A percentile compares a stretch with the other conserved stretches of the same genome.
phyloP scores from a whole-genome alignment of 2,888 invertebrate species.

The Pachydiplax longipennis region DNA sequence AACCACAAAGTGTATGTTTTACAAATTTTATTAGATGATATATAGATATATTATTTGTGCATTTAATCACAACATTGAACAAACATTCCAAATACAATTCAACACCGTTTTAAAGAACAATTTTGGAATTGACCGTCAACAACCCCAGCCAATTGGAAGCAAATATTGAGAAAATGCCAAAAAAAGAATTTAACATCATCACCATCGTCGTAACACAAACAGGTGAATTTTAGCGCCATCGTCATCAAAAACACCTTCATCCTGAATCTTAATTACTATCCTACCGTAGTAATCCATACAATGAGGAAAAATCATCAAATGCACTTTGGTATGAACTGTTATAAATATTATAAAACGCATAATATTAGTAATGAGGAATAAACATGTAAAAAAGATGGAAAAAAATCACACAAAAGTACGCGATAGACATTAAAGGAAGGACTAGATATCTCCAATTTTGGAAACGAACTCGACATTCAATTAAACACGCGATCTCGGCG shows the following conservation, averaged over 20 bases:
- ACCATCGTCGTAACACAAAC: not conserved
- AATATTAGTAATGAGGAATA: constrained; percentile 30
- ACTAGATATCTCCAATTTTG: constrained; percentile 26
- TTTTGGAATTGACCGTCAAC: constrained; percentile 8
- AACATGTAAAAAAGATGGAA: constrained; percentile 30
- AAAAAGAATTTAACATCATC: not conserved
- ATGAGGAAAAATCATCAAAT: constrained; percentile 16
- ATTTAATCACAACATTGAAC: constrained; percentile 40
- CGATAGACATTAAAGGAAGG: constrained; percentile 17
- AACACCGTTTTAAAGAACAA: constrained; percentile 5
- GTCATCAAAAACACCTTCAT: not conserved
- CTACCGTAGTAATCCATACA: not conserved
- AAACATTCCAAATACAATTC: constrained; percentile 23
- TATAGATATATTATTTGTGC: constrained; percentile 30
- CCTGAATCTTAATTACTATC: constrained; percentile 5
- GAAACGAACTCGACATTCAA: not conserved
- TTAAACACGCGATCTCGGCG: constrained; percentile 26
- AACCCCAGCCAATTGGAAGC: constrained; percentile 27
- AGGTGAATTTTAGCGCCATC: not conserved
- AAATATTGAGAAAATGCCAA: not conserved
- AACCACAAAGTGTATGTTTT: too few species aligned
- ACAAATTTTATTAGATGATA: constrained; percentile 13
- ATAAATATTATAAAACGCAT: constrained; percentile 37
- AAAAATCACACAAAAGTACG: constrained; percentile 2
- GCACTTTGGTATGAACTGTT: constrained; percentile 36